These are phyloP conservation scores for Montipora foliosa DNA, from an alignment of 64 coral and sea anemone genomes.

Conservation along the genomic window DNA sequence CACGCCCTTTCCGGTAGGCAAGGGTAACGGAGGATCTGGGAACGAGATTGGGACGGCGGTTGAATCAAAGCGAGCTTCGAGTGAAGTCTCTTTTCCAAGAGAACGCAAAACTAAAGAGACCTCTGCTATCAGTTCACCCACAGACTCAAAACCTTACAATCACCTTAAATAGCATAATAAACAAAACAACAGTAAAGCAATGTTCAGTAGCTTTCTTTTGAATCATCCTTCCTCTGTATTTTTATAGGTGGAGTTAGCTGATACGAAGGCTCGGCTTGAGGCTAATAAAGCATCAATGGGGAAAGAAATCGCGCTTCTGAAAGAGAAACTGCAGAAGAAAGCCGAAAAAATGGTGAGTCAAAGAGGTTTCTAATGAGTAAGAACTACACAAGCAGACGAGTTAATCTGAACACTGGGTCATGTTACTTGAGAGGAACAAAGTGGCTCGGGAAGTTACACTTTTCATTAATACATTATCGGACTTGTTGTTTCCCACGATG, in stretches of 20 bases:
- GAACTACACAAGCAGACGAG: background rate
- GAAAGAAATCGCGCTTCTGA: conserved; percentile 76
- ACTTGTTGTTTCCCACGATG: too few species aligned
- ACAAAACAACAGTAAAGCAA: background rate
- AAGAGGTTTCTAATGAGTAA: background rate
- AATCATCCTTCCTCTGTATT: background rate
- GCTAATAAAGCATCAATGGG: conserved; percentile 68
- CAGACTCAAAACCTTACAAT: background rate
- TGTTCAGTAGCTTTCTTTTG: background rate
- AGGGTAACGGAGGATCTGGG: too few species aligned
- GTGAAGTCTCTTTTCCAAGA: too few species aligned
- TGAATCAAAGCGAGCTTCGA: too few species aligned
- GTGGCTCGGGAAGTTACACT: too few species aligned
- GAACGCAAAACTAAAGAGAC: too few species aligned
- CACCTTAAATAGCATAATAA: background rate
- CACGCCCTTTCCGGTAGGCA: too few species aligned
- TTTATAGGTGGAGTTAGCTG: conserved; percentile 74
- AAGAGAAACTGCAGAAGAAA: conserved; percentile 91
- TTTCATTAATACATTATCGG: too few species aligned
- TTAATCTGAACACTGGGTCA: background rate
- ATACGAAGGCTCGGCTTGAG: conserved; percentile 85
- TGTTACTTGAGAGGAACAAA: too few species aligned
- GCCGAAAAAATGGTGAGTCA: conserved; percentile 79
- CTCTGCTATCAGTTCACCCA: background rate
- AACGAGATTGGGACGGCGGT: too few species aligned